A percentile compares a stretch with the other conserved stretches of the same genome.
phyloP scores from a whole-genome alignment of 2,888 invertebrate genomes.

The Saturnia japonica region DNA sequence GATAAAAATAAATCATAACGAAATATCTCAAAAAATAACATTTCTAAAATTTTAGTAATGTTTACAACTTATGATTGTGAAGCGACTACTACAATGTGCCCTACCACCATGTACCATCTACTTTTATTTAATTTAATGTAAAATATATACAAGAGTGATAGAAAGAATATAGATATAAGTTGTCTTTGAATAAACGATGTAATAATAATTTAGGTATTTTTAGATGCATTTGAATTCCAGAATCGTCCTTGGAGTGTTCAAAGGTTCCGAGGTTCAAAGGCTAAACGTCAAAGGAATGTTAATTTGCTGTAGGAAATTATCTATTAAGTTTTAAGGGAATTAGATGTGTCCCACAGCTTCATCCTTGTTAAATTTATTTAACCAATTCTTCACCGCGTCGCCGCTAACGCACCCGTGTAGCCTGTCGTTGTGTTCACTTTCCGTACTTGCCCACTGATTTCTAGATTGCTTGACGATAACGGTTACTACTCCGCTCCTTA shows the following conservation, averaged over 20 bases:
- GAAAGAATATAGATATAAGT: neutral
- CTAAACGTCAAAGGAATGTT: neutral
- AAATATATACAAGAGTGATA: neutral
- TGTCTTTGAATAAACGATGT: neutral
- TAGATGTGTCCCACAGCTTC: too few species aligned
- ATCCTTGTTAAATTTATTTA: too few species aligned
- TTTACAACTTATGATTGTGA: neutral
- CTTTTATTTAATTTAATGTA: neutral
- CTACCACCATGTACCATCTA: neutral
- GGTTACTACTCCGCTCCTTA: too few species aligned
- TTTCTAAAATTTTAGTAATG: neutral
- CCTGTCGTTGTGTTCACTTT: too few species aligned
- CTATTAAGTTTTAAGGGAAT: too few species aligned
- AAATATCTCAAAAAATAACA: neutral
- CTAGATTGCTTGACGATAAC: too few species aligned
- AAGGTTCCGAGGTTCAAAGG: neutral
- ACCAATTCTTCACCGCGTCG: too few species aligned
- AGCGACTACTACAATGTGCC: neutral
- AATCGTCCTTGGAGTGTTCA: neutral
- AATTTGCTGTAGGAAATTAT: neutral
- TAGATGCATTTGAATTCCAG: neutral
- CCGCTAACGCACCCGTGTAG: too few species aligned
- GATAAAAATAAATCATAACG: constrained; percentile 22
- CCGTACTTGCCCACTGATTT: too few species aligned
- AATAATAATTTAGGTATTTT: neutral